These are phyloP conservation scores for Melipona quadrifasciata DNA, from an alignment of 1,140 invertebrate species.

Conservation along the genomic window DNA sequence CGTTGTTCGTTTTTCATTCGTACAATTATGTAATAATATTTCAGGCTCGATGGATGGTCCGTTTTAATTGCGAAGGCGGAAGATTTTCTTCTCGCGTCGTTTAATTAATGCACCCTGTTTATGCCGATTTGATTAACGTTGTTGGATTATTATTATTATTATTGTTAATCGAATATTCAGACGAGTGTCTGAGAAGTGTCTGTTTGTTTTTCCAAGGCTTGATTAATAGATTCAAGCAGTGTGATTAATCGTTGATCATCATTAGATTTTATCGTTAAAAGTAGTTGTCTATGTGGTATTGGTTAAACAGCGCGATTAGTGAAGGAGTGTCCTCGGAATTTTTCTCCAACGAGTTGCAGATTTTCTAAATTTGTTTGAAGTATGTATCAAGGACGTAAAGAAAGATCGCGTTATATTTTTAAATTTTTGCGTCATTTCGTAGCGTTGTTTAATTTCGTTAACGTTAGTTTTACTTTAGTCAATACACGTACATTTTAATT, in stretches of 20 bases:
- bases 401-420: too few species aligned
- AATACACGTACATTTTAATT: too few species aligned
- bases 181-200: neutral
- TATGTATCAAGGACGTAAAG: too few species aligned
- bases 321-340: too few species aligned
- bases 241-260: neutral
- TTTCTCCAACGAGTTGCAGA: too few species aligned
- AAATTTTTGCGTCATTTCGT: too few species aligned
- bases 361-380: too few species aligned
- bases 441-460: too few species aligned
- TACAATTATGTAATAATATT: neutral
- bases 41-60: too few species aligned
- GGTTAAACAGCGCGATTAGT: neutral
- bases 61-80: too few species aligned
- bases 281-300: neutral
- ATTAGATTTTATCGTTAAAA: neutral
- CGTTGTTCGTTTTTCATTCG: neutral
- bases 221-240: neutral
- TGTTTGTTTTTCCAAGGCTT: neutral
- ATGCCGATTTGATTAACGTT: neutral
- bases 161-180: neutral
- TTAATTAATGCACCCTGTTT: neutral
- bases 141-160: constrained; percentile 1
- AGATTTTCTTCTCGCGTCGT: neutral
- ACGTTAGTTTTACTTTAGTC: too few species aligned